Evolutionary conservation across 1,140 invertebrate genomes (phyloP).

Genomic region (Neelides sp.): DNA sequence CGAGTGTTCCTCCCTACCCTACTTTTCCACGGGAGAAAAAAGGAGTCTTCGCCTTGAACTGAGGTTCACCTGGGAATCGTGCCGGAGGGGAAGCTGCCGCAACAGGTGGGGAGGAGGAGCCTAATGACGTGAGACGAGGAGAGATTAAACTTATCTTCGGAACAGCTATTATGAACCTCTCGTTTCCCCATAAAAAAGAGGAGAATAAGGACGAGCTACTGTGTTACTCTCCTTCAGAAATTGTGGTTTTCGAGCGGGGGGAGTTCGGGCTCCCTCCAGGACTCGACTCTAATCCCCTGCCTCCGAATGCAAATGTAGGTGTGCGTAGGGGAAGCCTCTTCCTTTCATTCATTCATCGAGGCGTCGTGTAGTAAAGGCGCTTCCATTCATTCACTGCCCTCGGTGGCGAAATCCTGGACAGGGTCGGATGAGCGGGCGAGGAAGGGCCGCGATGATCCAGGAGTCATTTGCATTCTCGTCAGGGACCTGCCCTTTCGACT

Average conservation of each 20-base stretch:
- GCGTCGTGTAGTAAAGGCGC: neutral
- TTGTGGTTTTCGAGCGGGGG: no score
- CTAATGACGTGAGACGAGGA: conserved; percentile 27
- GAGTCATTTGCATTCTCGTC: conserved; percentile 6
- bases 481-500: no score
- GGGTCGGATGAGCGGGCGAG: neutral
- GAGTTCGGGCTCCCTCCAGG: no score
- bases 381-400: neutral
- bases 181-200: conserved; percentile 19
- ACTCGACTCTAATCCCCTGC: no score
- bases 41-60: neutral
- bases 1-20: neutral
- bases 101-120: conserved; percentile 28
- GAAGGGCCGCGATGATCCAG: neutral
- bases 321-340: neutral
- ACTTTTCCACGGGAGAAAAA: neutral
- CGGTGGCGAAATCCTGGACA: neutral
- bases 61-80: neutral
- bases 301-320: neutral
- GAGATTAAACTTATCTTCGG: conserved; percentile 30
- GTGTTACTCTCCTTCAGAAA: no score
- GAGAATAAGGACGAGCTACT: conserved; percentile 29
- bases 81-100: conserved; percentile 14
- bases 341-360: neutral
- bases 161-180: conserved; percentile 30